These are phyloP conservation scores for Pionites leucogaster DNA, from an alignment of 2,113 vertebrate species.

Conservation along the genomic window DNA sequence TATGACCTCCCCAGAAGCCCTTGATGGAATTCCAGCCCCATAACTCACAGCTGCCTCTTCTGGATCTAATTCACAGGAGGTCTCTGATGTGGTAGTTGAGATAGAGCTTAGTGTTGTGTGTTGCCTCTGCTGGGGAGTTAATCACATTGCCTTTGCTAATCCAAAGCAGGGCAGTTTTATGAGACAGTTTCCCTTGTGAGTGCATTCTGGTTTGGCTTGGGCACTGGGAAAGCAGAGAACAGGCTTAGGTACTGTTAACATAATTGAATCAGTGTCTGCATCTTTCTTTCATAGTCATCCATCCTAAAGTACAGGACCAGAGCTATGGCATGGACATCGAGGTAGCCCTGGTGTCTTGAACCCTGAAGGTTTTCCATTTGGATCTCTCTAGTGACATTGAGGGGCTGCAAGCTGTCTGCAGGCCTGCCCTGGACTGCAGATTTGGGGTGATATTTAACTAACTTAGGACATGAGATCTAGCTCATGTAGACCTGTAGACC, in stretches of 20 bases:
- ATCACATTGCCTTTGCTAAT: slow-evolving; percentile 15
- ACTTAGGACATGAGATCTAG: not conserved
- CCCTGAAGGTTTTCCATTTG: not conserved
- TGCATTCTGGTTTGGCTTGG: not conserved
- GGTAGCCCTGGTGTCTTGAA: not conserved
- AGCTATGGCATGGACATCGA: rapidly evolving
- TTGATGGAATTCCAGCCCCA: slow-evolving; percentile 67
- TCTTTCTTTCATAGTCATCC: not conserved
- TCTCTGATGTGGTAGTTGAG: slow-evolving; percentile 39
- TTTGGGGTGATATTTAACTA: not conserved
- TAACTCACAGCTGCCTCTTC: slow-evolving; percentile 61
- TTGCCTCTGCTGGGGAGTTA: not conserved
- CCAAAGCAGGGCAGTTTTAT: slow-evolving; percentile 33
- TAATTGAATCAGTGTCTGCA: not conserved
- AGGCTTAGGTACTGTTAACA: rapidly evolving
- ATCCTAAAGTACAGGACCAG: not conserved
- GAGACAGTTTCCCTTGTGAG: not conserved
- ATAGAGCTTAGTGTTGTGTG: not conserved
- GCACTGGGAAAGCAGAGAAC: not conserved
- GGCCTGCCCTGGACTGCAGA: not conserved
- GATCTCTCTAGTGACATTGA: not conserved
- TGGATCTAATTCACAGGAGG: slow-evolving; percentile 27
- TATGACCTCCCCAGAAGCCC: slow-evolving; percentile 64
- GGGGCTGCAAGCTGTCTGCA: not conserved
- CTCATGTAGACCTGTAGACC: not conserved